Evolutionary conservation across 2,888 invertebrate genomes (phyloP).

Genomic region (Phalera bucephala): DNA sequence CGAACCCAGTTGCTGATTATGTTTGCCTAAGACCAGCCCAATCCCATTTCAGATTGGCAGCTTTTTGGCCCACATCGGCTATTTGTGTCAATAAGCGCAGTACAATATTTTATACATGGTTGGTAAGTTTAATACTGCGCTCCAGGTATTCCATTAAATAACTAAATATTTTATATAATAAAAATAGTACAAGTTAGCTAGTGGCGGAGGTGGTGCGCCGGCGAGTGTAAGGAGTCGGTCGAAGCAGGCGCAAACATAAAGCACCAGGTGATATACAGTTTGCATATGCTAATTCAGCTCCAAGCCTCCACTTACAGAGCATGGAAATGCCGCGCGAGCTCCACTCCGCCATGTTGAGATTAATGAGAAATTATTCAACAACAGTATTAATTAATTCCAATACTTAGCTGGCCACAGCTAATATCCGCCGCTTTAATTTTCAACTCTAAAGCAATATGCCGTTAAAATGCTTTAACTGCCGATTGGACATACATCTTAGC

Average conservation of each 20-base stretch:
- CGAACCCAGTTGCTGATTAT: no score
- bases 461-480: conserved; percentile 67
- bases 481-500: conserved; percentile 60
- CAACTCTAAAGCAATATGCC: conserved; percentile 61
- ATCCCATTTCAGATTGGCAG: no score
- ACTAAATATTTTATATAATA: no score
- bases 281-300: conserved; percentile 50
- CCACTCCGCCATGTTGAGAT: conserved; percentile 54
- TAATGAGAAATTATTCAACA: conserved; percentile 65
- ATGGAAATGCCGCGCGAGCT: conserved; percentile 52
- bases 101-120: no score
- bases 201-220: not conserved
- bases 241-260: conserved; percentile 11
- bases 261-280: conserved; percentile 3
- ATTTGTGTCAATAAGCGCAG: no score
- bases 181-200: no score
- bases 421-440: conserved; percentile 61
- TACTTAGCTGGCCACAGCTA: conserved; percentile 38
- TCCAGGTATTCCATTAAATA: no score
- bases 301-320: conserved; percentile 47
- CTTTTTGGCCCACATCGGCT: no score
- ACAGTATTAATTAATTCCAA: conserved; percentile 62
- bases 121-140: no score
- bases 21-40: no score
- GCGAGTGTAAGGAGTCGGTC: conserved; percentile 1